Conservation (phyloP, 2,888 invertebrate genomes). For the Scaptomyza tumidula region DNA sequence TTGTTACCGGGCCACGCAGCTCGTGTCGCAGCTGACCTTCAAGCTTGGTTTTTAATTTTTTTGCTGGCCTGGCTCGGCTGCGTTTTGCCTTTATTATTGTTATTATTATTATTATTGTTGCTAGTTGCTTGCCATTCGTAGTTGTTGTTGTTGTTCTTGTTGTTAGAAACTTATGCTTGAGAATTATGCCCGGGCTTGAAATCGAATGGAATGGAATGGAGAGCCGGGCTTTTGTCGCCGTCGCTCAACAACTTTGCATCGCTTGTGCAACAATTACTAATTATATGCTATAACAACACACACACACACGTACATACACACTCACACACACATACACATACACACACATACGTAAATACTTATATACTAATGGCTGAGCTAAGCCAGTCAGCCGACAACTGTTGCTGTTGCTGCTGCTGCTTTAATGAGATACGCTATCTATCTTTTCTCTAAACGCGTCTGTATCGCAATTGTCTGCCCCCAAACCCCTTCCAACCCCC, state of each 20-base stretch:
- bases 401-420: conserved; percentile 28
- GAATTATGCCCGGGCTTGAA: conserved; percentile 47
- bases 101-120: conserved; percentile 19
- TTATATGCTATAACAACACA: conserved; percentile 71
- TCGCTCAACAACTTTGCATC: conserved; percentile 56
- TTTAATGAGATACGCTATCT: conserved; percentile 76
- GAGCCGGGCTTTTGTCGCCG: conserved; percentile 35
- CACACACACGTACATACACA: conserved; percentile 2
- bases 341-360: conserved; percentile 20
- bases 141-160: conserved; percentile 7
- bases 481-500: background rate
- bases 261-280: conserved; percentile 83
- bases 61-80: conserved; percentile 62
- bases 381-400: conserved; percentile 17
- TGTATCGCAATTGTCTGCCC: conserved; percentile 33
- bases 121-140: too few species aligned
- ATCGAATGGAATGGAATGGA: conserved; percentile 14
- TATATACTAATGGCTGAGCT: conserved; percentile 35
- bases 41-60: conserved; percentile 76
- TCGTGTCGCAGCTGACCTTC: conserved; percentile 79
- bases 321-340: conserved; percentile 6
- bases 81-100: conserved; percentile 51
- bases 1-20: conserved; percentile 73
- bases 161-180: conserved; percentile 46
- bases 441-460: conserved; percentile 56